Base-by-base conservation (phyloP, 1,140 invertebrate genomes). In the Contarinia nasturtii region DNA sequence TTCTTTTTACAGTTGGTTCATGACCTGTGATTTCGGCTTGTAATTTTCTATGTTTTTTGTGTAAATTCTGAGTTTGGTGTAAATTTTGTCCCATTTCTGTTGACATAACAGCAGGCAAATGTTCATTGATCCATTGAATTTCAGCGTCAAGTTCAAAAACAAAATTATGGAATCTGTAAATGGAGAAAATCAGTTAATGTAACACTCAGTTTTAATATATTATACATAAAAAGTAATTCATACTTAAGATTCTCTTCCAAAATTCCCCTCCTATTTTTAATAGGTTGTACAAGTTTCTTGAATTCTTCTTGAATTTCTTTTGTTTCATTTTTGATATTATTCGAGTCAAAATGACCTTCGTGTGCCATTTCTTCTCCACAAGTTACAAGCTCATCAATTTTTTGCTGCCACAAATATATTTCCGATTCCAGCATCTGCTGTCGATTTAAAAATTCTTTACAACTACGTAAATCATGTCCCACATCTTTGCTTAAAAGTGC, bases 71-170 rank as follows among this genome's bases (percentile, higher is more conserved):
- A 0, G 90, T 88, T 62, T 94, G 89, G 55, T 92, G 81, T 33
- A 98, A 67, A 65, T 87, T 91, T 45, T 81, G 74, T 1, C 84
- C 83, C 3, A 82, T 60, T 7, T 72, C 76, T 2, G 79, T 77
- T 1, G 87, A 86, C 0, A 76, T 73, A 2, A 86, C 89, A 4
- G 82, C 72, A 3, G 83, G 81, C 46, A 83, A 59, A 52, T 91
- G 84, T 62, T 97, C 94, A 33, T 80, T 79, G 46, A 97, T 91
- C 93, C 93, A 98, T 59, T 93, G 88, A 54, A 94, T 69, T 64
- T 98, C 92, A 0, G 81, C 80, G 48, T 94, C 86, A 33, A 94
- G 71, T 62, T 96, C 89, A 60, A 95, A 95, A 20, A 81, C 80
- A 66, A 96, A 94, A 63, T 96, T 92, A 61, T 96, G 90, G 57